Conservation (phyloP, 2,888 invertebrate genomes). For the Mimas tiliae region DNA sequence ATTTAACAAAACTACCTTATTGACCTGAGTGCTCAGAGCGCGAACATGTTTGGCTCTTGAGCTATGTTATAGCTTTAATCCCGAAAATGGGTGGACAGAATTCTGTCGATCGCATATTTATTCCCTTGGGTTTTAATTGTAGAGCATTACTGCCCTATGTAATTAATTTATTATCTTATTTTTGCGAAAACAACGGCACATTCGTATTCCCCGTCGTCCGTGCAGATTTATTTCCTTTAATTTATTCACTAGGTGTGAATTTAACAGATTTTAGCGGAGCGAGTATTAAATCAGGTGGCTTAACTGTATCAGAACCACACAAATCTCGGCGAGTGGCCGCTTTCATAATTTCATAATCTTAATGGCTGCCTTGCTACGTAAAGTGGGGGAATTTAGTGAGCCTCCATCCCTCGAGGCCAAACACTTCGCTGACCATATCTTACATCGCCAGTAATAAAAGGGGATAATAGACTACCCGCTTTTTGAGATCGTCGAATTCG, state of each 20-base stretch:
- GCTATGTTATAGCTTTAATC: slow-evolving; percentile 6
- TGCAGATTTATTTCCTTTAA: slow-evolving; percentile 7
- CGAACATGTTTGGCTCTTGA: not conserved
- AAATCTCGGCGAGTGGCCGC: slow-evolving; percentile 69
- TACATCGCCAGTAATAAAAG: slow-evolving; percentile 62
- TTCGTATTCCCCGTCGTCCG: not conserved
- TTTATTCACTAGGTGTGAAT: slow-evolving; percentile 29
- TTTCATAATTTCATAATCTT: slow-evolving; percentile 82
- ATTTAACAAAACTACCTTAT: slow-evolving; percentile 20
- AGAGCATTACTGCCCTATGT: not conserved
- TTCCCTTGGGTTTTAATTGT: not conserved
- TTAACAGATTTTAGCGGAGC: slow-evolving; percentile 39
- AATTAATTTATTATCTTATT: slow-evolving; percentile 1
- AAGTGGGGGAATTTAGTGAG: slow-evolving; percentile 74
- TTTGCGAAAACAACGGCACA: slow-evolving; percentile 8
- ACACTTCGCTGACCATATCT: slow-evolving; percentile 73
- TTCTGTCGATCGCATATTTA: not conserved
- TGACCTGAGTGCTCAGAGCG: slow-evolving; percentile 15
- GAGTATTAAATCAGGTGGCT: slow-evolving; percentile 57
- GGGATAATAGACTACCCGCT: slow-evolving; percentile 58
- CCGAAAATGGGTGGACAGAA: not conserved
- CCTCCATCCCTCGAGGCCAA: slow-evolving; percentile 61
- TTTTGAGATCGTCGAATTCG: slow-evolving; percentile 52
- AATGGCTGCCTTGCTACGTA: slow-evolving; percentile 71
- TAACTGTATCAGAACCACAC: slow-evolving; percentile 56